Conservation (phyloP, 2,113 vertebrate genomes). For the Ictidomys tridecemlineatus region DNA sequence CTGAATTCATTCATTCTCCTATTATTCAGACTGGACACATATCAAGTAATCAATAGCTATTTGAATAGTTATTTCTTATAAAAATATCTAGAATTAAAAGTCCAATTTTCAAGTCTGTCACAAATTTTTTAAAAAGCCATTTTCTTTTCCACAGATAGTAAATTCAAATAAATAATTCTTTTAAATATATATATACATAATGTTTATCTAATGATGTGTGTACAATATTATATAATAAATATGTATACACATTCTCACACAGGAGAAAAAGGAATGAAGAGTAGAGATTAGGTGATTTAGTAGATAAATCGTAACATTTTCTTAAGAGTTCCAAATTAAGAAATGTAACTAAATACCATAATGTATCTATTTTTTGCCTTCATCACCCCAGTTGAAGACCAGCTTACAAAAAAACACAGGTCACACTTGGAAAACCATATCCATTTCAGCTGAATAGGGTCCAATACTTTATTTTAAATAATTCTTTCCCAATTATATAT, state of each 20-base stretch:
- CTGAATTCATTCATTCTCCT: conserved; percentile 24
- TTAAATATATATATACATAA: too few relatives aligned
- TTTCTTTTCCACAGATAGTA: neutral
- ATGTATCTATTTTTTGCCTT: conserved; percentile 56
- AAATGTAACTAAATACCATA: conserved; percentile 26
- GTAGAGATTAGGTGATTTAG: neutral
- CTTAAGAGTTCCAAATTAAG: conserved; percentile 26
- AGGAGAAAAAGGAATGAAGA: neutral
- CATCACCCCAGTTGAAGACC: conserved; percentile 20
- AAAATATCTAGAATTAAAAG: conserved; percentile 18
- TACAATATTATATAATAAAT: neutral
- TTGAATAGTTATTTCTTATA: neutral
- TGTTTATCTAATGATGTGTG: too few relatives aligned
- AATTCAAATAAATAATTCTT: conserved; percentile 1
- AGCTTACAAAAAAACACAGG: conserved; percentile 15
- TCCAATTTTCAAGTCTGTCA: conserved; percentile 28
- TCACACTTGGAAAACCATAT: conserved; percentile 27
- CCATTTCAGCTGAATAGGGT: neutral
- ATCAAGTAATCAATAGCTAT: too few relatives aligned
- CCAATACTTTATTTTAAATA: conserved; percentile 21
- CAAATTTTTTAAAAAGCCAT: neutral
- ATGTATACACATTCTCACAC: too few relatives aligned
- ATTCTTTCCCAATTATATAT: neutral
- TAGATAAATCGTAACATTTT: conserved; percentile 21
- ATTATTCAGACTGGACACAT: too few relatives aligned